Base-by-base conservation (phyloP, 2,888 invertebrate species). In the Uropetala carovei region DNA sequence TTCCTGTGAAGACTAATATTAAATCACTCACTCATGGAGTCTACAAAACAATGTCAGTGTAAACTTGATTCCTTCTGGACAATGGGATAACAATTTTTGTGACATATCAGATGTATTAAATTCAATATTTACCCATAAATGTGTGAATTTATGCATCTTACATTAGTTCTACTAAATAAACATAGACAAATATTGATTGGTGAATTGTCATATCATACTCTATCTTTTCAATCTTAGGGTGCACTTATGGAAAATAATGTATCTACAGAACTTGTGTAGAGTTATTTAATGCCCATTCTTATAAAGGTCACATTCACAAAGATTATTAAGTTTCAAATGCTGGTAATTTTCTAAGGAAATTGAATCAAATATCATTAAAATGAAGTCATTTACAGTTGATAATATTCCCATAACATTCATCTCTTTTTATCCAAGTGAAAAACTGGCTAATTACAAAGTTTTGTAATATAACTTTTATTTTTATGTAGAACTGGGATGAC, bases 361-460 rank as follows among this genome's bases (percentile, higher is more conserved):
- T 68, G 18, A 1, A 68, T 68, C 18, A 68, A n/a, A 18, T 68
- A 68, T 68, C 22, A 4, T n/a, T 68, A 22, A 3, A 68, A 68
- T 68, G 68, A 68, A 68, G 22, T n/a, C 22, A n/a, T n/a, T n/a
- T n/a, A 64, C 18, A 68, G 68, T 68, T 68, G 68, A 75, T 75
- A 75, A 18, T 68, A n/a, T 68, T 18, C 68, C 22, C 22, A 22
- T 68, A 75, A 75, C 13, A 22, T 75, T 27, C 13, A 75, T 43
- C 75, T 75, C 11, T 64, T 75, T 27, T 75, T 27, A 43, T 43
- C 43, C 43, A 27, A 75, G 75, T 13, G 22, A 75, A 75, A 43
- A 22, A 22, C 27, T 22, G 11, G 75, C 75, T 10, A 75, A 22
- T 43, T 43, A n/a, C 16, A 64, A 64, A 22, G n/a, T 75, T 43